Evolutionary conservation across 2,797 vertebrate genomes (phyloP), one percentile per base, ranked within the genome.

Genomic region (Amazonetta brasiliensis): DNA sequence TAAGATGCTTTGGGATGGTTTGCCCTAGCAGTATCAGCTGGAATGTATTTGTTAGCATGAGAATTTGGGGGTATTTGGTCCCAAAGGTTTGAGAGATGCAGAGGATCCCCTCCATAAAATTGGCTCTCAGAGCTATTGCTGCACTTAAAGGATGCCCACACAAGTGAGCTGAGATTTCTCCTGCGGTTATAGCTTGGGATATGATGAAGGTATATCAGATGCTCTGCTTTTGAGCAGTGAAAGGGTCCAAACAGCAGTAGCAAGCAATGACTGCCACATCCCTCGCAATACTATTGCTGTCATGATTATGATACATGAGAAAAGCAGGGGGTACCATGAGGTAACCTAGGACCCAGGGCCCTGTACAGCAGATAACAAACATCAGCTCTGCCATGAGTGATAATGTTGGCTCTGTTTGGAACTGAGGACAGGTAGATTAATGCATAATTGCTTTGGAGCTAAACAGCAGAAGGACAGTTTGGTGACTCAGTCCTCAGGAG

Each of bases 341-440:
- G 20, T 35, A n/a, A 17, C 52, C 3, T 2, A 59, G 59, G 9
- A 76, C 6, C 52, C 46, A 23, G 62, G 21, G 37, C 28, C 37
- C 11, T 2, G 4, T n/a, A 60, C 50, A 48, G 19, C 12, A 60
- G 46, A 31, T 18, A 9, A 9, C 0, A 0, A 66, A 39, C 43
- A 73, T 4, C 13, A 64, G 48, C 48, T 22, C 66, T 93, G 56
- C 39, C 43, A 63, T 50, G 39, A 78, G n/a, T 58, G 4, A 20
- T 28, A 23, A 5, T 63, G 11, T 9, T 73, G 33, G 48, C 67
- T 58, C 66, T 82, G 11, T 41, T 43, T 22, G 56, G 33, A 54
- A 55, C 41, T 81, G 62, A 56, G 35, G 43, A 30, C 62, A 58
- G 20, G 30, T 18, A 48, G 39, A 28, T 84, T 25, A 78, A 72